These are phyloP conservation scores for Pseudonaja textilis DNA, from an alignment of 2,113 vertebrate species.

Conservation along the genomic window DNA sequence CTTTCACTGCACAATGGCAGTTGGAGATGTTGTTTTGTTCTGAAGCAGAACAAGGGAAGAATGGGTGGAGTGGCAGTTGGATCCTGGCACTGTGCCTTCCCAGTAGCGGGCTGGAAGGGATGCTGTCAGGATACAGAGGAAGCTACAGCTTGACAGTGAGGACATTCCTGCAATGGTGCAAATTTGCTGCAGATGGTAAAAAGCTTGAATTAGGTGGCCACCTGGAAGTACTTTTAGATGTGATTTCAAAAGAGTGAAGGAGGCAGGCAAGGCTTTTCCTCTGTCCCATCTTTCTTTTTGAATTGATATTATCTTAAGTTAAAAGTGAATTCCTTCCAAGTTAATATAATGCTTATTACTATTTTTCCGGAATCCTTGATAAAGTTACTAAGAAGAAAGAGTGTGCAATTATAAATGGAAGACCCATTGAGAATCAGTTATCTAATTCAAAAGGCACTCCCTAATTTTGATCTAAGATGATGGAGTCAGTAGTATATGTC, in stretches of 20 bases:
- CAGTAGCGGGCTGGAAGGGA: not conserved
- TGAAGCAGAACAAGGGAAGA: not conserved
- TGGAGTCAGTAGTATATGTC: not conserved
- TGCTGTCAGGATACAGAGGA: not conserved
- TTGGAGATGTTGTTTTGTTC: not conserved
- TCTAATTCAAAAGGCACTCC: not conserved
- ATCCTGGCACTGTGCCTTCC: not conserved
- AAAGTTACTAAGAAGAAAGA: not conserved
- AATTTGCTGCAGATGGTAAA: not conserved
- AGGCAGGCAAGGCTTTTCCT: not conserved
- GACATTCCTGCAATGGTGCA: not conserved
- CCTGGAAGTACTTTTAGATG: not conserved
- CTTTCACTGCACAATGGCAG: not conserved
- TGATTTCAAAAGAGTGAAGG: not conserved
- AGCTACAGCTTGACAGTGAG: not conserved
- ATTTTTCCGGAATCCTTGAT: not conserved
- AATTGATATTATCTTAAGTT: not conserved
- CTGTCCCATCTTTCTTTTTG: not conserved
- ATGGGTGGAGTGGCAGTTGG: not conserved
- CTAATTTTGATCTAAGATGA: not conserved
- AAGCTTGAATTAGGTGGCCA: not conserved
- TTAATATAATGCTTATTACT: not conserved
- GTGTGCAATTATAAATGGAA: not conserved
- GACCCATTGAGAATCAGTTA: not conserved
- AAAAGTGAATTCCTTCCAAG: not conserved